Percentiles rank a stretch among this genome's conserved stretches.
Evolutionary conservation across 2,113 vertebrate species (phyloP).

Genomic region (Mastomys natalensis): DNA sequence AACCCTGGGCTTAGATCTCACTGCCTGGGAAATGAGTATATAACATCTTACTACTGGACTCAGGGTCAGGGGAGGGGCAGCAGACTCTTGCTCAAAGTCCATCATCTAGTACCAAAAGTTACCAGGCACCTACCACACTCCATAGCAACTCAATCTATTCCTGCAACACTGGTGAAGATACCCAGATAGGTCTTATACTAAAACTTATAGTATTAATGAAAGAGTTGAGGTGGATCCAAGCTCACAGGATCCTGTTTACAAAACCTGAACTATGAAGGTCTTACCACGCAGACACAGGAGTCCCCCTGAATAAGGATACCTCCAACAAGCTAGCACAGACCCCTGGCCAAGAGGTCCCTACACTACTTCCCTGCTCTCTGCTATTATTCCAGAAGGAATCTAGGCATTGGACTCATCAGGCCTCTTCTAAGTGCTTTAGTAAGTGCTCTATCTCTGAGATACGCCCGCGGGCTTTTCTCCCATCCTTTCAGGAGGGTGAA

Average conservation of each 20-base stretch:
- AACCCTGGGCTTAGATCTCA: background rate
- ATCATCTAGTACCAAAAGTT: background rate
- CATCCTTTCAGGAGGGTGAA: background rate
- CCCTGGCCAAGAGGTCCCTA: background rate
- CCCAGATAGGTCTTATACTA: background rate
- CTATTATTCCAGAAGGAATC: background rate
- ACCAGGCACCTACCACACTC: background rate
- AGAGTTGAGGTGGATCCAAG: background rate
- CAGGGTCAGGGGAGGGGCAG: background rate
- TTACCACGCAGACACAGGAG: background rate
- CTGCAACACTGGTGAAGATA: background rate
- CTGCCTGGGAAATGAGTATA: background rate
- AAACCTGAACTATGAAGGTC: conserved; percentile 11
- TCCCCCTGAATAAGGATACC: background rate
- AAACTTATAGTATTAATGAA: background rate
- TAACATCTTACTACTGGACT: background rate
- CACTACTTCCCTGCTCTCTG: background rate
- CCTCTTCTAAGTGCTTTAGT: too few species aligned
- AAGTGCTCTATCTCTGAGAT: background rate
- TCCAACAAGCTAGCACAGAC: background rate
- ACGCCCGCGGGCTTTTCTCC: background rate
- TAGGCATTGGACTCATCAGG: too few species aligned
- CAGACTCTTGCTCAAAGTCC: background rate
- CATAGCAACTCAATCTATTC: background rate
- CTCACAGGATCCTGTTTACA: background rate